These are phyloP conservation scores for Apoda limacodes DNA, from an alignment of 2,888 invertebrate genomes.

Conservation along the genomic window DNA sequence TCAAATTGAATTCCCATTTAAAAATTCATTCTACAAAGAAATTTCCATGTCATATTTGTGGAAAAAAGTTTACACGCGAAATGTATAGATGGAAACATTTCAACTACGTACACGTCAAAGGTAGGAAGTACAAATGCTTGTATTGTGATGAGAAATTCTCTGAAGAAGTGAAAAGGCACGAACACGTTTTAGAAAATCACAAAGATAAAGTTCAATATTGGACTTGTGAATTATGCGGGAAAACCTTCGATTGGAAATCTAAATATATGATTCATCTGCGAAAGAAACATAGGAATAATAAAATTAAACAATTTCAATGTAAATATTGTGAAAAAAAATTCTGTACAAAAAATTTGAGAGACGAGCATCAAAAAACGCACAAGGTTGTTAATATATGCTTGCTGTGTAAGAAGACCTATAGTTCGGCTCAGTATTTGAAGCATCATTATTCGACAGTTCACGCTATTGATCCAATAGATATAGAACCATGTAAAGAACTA, in stretches of 20 bases:
- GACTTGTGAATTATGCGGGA: constrained; percentile 46
- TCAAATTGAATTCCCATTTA: constrained; percentile 37
- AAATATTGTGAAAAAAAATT: too few relatives aligned
- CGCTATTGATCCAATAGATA: too few relatives aligned
- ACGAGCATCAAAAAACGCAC: too few relatives aligned
- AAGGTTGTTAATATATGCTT: too few relatives aligned
- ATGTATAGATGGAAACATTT: constrained; percentile 37
- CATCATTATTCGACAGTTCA: too few relatives aligned
- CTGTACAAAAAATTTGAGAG: too few relatives aligned
- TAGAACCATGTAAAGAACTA: too few relatives aligned
- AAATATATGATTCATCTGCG: constrained; percentile 47
- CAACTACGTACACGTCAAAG: constrained; percentile 27
- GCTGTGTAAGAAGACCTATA: too few relatives aligned
- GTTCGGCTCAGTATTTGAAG: too few relatives aligned
- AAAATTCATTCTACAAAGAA: constrained; percentile 47
- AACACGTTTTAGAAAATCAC: constrained; percentile 31
- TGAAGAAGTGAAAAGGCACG: constrained; percentile 25
- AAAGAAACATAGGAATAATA: constrained; percentile 39
- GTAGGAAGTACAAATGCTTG: constrained; percentile 27
- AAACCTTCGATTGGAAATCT: constrained; percentile 45
- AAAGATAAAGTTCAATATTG: constrained; percentile 27
- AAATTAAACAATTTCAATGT: too few relatives aligned
- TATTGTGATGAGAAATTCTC: constrained; percentile 34
- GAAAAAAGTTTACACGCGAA: constrained; percentile 46
- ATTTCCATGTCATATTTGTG: constrained; percentile 48